phyloP scores from a whole-genome alignment of 1,140 invertebrate genomes.

The Calephelis nemesis region DNA sequence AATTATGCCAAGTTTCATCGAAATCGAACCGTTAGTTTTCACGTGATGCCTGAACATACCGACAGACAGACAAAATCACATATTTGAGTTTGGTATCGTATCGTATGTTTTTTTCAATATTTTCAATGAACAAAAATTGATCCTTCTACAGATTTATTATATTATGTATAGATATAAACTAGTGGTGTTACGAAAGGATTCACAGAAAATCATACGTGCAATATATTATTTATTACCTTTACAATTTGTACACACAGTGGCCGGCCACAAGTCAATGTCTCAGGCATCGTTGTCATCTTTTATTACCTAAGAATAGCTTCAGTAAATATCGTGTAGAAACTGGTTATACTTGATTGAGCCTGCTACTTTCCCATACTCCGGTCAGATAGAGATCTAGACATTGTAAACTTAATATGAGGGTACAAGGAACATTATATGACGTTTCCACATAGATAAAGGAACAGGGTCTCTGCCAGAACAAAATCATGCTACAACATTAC shows the following conservation, averaged over 20 bases:
- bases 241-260: background rate
- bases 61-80: too few species aligned
- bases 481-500: too few species aligned
- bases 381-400: background rate
- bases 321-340: constrained; percentile 5
- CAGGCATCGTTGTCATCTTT: constrained; percentile 1
- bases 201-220: background rate
- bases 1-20: too few species aligned
- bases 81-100: too few species aligned
- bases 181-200: too few species aligned
- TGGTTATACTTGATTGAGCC: constrained; percentile 9
- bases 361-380: constrained; percentile 11
- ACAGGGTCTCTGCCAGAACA: too few species aligned
- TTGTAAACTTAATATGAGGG: background rate
- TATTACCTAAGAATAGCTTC: background rate
- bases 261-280: constrained; percentile 5
- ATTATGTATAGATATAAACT: too few species aligned
- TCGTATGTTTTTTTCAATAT: too few species aligned
- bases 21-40: too few species aligned
- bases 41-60: too few species aligned
- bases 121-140: too few species aligned
- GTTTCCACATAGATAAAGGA: background rate
- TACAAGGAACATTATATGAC: background rate
- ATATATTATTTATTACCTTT: background rate
- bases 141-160: too few species aligned